These are phyloP conservation scores for Tetrax tetrax DNA, from an alignment of 2,113 vertebrate genomes.

Conservation along the genomic window DNA sequence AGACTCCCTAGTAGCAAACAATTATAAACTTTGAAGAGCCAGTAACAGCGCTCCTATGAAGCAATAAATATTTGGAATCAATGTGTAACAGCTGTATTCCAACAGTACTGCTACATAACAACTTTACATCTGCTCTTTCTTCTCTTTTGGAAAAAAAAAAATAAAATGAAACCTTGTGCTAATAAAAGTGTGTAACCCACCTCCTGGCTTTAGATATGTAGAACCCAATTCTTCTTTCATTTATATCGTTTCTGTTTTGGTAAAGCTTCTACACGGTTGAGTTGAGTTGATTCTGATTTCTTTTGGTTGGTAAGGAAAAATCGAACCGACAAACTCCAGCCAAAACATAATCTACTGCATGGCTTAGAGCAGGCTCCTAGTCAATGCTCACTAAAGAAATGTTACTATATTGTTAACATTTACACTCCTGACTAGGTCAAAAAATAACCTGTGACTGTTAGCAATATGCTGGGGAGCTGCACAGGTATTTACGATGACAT, in stretches of 20 bases:
- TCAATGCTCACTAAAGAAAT: not conserved
- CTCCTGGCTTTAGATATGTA: not conserved
- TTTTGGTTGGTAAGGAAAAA: not conserved
- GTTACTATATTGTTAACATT: not conserved
- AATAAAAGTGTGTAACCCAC: not conserved
- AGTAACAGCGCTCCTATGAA: not conserved
- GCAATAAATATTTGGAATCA: not conserved
- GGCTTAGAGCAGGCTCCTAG: not conserved
- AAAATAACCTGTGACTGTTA: not conserved
- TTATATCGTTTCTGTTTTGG: not conserved
- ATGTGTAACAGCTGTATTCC: not conserved
- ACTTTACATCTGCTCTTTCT: not conserved
- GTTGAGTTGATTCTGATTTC: not conserved
- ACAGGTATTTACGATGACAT: not conserved
- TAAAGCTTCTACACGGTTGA: not conserved
- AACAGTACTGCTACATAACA: not conserved
- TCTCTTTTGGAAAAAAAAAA: not conserved
- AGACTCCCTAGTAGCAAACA: not conserved
- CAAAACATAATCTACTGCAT: not conserved
- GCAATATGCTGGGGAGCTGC: not conserved
- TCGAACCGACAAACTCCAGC: not conserved
- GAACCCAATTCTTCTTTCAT: not conserved
- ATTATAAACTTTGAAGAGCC: not conserved
- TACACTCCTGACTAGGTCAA: not conserved
- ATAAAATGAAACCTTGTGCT: not conserved